Base-by-base conservation (phyloP, 2,113 vertebrate species). In the Chelonoidis abingdonii region DNA sequence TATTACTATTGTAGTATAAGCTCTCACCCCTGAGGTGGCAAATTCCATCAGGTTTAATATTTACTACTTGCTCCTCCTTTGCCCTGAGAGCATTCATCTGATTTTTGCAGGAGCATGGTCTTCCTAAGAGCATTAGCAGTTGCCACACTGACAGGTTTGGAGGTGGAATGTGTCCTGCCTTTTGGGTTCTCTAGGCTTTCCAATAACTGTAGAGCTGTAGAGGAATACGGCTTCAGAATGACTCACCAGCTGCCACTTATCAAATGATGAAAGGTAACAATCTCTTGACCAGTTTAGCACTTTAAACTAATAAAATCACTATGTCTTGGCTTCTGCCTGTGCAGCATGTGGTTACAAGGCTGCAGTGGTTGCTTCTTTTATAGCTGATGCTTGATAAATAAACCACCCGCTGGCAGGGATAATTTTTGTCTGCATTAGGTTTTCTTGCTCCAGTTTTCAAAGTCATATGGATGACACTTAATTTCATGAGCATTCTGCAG, bases 31-130 rank as follows among this genome's bases (percentile, higher is more conserved):
- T 87, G 12, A 25, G 80, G 3, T 57, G 53, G 85, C 80, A 88
- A 41, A 57, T 85, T 84, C 56, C 75, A 35, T 59, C 44, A 82
- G 44, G n/a, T n/a, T n/a, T 35, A 83, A 62, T 89, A 89, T 69
- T 49, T n/a, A n/a, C 4, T 5, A 21, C 72, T 88, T 80, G 17
- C 13, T 13, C 19, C 9, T 78, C 38, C 57, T 44, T 82, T 0
- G 80, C 53, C 62, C 52, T 81, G 50, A 52, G 59, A 44, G 54
- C 19, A 62, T 16, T 57, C 49, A 10, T 47, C 75, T 44, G 75
- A 47, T 78, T 47, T 11, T 31, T 82, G 1, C 54, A 29, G 14
- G 5, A 0, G 0, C 47, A 12, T 29, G 17, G 49, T 80, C 69
- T 82, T 83, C 44, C 24, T 41, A 76, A 75, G 29, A 57, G 29